Conservation (phyloP, 2,888 invertebrate species). For the Onthophagus sagittarius region DNA sequence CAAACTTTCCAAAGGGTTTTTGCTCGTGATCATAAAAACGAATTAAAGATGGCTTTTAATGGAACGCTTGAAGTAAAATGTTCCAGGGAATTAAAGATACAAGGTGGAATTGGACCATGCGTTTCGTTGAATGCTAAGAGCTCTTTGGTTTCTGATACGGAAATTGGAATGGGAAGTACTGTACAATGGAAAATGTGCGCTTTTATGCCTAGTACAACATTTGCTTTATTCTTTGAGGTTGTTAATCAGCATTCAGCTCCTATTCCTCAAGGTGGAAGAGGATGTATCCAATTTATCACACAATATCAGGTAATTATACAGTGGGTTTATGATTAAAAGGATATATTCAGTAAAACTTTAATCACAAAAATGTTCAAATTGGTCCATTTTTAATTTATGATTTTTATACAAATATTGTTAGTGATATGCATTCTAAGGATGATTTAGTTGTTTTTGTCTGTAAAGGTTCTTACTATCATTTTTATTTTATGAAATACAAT, state of each 20-base stretch:
- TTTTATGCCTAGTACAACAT: conserved; percentile 86
- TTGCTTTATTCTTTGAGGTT: conserved; percentile 95
- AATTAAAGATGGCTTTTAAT: conserved; percentile 98
- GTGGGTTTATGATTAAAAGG: too few species aligned
- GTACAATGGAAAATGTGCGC: conserved; percentile 99
- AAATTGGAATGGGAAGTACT: conserved; percentile 96
- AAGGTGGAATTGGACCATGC: conserved; percentile 95
- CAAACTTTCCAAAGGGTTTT: conserved; percentile 99
- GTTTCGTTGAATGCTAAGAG: conserved; percentile 91
- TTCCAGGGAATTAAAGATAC: conserved; percentile 89
- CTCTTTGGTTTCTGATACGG: conserved; percentile 90
- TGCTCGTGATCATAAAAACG: conserved; percentile 80
- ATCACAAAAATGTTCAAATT: too few species aligned
- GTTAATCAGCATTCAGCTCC: conserved; percentile 92
- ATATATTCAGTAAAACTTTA: too few species aligned
- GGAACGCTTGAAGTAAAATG: conserved; percentile 96
- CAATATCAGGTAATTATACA: conserved; percentile 67
- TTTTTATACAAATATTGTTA: too few species aligned
- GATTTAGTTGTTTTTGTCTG: too few species aligned
- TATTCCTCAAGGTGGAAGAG: conserved; percentile 92
- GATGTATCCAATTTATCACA: conserved; percentile 96
- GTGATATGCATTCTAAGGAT: too few species aligned
- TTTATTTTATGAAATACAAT: too few species aligned
- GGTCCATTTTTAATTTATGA: too few species aligned
- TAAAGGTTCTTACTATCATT: too few species aligned